Percentiles rank a stretch among this genome's conserved stretches.
phyloP scores from a whole-genome alignment of 2,888 invertebrate genomes.

The Nectonema munidae region DNA sequence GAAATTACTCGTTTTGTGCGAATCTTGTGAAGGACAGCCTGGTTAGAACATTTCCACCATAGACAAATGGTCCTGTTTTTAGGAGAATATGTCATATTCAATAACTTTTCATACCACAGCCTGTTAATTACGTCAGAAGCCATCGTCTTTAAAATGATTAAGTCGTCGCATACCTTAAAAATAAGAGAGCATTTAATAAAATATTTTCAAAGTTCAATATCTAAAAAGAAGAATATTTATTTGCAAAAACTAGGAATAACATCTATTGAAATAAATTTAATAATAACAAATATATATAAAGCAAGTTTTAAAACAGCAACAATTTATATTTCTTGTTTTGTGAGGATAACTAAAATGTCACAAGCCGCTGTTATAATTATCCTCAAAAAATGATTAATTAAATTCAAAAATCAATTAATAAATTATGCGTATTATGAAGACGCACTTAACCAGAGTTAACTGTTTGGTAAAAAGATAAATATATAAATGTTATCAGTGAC shows the following conservation, averaged over 20 bases:
- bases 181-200: constrained; percentile 7
- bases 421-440: too few species aligned
- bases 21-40: constrained; percentile 72
- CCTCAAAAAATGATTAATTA: too few species aligned
- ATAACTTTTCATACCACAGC: constrained; percentile 95
- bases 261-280: constrained; percentile 2
- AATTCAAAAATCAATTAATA: too few species aligned
- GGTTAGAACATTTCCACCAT: constrained; percentile 50
- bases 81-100: constrained; percentile 97
- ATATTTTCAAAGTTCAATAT: constrained; percentile 10
- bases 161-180: constrained; percentile 68
- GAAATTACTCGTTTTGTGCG: constrained; percentile 97
- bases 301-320: neutral
- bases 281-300: constrained; percentile 11
- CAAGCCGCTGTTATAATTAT: too few species aligned
- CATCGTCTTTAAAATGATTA: constrained; percentile 30
- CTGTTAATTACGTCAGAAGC: constrained; percentile 30
- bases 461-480: too few species aligned
- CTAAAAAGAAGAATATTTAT: neutral
- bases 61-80: constrained; percentile 83
- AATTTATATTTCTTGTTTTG: neutral
- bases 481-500: too few species aligned
- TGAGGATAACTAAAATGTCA: constrained; percentile 8
- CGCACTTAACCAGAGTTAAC: too few species aligned
- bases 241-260: neutral